Conservation (phyloP, 2,797 vertebrate genomes). For the Poeciliopsis presidionis region DNA sequence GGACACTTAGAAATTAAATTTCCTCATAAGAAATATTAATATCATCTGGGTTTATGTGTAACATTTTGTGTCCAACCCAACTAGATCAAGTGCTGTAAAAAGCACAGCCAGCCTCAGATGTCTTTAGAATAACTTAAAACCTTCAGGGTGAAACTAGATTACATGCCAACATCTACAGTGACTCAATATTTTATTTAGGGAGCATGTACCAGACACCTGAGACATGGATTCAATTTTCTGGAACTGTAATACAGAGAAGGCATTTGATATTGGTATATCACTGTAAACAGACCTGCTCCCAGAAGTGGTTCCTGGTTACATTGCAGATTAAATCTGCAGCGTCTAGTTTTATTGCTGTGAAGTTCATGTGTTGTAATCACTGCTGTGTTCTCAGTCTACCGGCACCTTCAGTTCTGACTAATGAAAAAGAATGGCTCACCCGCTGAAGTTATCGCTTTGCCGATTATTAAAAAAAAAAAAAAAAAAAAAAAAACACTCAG, state of each 20-base stretch:
- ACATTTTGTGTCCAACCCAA: constrained; percentile 3
- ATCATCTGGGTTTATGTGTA: constrained; percentile 1
- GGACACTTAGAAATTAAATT: constrained; percentile 13
- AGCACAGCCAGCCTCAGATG: constrained; percentile 9
- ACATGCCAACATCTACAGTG: constrained; percentile 23
- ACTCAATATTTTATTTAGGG: constrained; percentile 47
- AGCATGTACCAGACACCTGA: constrained; percentile 34
- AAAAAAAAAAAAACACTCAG: too few species aligned
- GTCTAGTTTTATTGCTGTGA: constrained; percentile 23
- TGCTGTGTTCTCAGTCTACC: constrained; percentile 10
- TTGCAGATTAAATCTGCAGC: constrained; percentile 37
- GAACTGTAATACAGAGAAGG: constrained; percentile 30
- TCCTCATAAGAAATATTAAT: constrained; percentile 10
- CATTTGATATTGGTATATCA: constrained; percentile 40
- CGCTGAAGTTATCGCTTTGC: not conserved
- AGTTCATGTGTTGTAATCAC: constrained; percentile 12
- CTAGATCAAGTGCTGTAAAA: constrained; percentile 19
- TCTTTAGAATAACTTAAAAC: constrained; percentile 23
- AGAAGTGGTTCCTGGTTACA: constrained; percentile 28
- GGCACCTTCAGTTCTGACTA: not conserved
- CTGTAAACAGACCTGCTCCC: constrained; percentile 29
- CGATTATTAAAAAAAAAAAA: not conserved
- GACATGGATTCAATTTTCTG: constrained; percentile 41
- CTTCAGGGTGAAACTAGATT: constrained; percentile 31
- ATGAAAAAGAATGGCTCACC: not conserved